A percentile compares a stretch with the other conserved stretches of the same genome.
Evolutionary conservation across 2,113 vertebrate species (phyloP).

Genomic region (Tychaedon coryphoeus): DNA sequence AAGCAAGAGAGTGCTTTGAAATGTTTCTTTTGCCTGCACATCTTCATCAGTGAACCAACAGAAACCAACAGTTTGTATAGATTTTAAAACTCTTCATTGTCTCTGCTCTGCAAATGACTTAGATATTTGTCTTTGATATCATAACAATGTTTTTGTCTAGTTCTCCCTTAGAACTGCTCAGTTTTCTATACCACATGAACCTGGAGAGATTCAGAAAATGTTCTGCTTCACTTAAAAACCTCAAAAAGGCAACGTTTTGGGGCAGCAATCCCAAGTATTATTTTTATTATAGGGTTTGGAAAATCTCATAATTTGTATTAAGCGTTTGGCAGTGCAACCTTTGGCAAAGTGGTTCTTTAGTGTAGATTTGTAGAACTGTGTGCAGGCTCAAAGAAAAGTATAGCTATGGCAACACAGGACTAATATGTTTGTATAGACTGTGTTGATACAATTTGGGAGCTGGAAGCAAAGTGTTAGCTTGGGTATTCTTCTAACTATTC

Average conservation of each 20-base stretch:
- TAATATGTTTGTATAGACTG: background rate
- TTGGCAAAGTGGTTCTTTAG: background rate
- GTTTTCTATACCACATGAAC: background rate
- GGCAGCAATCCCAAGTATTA: background rate
- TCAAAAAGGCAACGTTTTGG: background rate
- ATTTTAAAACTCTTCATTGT: background rate
- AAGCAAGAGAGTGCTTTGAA: background rate
- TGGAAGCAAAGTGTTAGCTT: background rate
- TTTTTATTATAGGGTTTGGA: background rate
- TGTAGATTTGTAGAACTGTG: background rate
- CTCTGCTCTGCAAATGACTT: background rate
- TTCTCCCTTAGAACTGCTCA: background rate
- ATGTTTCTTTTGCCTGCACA: background rate
- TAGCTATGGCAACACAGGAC: background rate
- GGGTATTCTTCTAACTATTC: background rate
- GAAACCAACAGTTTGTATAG: background rate
- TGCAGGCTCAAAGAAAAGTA: background rate
- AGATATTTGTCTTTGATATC: background rate
- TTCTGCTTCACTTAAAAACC: background rate
- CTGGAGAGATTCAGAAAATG: background rate
- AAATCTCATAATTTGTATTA: background rate
- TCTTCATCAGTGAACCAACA: background rate
- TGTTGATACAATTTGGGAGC: background rate
- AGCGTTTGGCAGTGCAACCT: background rate
- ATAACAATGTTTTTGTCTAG: background rate